Evolutionary conservation across 1,140 invertebrate species (phyloP).

Genomic region (Drosophila sp.): DNA sequence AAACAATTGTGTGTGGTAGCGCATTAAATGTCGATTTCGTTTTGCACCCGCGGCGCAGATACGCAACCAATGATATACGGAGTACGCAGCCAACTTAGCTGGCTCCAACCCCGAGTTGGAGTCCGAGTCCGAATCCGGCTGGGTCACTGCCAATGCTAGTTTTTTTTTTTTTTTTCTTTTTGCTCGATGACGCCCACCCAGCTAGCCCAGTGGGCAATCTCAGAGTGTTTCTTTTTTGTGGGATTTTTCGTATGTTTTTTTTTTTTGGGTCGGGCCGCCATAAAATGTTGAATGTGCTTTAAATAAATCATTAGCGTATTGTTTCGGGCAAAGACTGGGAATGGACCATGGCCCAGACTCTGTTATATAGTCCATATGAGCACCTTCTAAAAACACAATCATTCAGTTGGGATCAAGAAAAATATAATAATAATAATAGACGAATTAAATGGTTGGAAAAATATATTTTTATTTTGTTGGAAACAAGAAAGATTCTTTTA

Average conservation of each 20-base stretch:
- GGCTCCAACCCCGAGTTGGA: not conserved
- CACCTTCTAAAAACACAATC: not conserved
- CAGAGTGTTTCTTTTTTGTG: constrained; percentile 16
- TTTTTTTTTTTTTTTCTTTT: not conserved
- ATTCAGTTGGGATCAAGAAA: not conserved
- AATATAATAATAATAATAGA: not conserved
- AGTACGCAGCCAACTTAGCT: constrained; percentile 54
- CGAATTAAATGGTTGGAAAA: not conserved
- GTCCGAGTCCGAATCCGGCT: constrained; percentile 20
- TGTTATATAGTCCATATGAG: constrained; percentile 8
- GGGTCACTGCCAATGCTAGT: constrained; percentile 74
- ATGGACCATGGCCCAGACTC: constrained; percentile 12
- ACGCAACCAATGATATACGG: constrained; percentile 67
- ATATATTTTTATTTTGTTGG: no score
- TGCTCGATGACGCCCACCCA: constrained; percentile 63
- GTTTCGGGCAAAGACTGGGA: constrained; percentile 37
- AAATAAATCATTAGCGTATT: constrained; percentile 78
- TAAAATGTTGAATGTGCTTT: constrained; percentile 55
- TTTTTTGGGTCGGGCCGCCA: constrained; percentile 28
- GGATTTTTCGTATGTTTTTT: constrained; percentile 10
- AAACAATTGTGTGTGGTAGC: constrained; percentile 71
- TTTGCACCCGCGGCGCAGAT: constrained; percentile 74
- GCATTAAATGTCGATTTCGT: constrained; percentile 80
- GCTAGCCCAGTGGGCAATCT: constrained; percentile 71
- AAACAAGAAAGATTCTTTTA: no score